Conservation (phyloP, 2,888 invertebrate genomes). For the Aphodius granarius region DNA sequence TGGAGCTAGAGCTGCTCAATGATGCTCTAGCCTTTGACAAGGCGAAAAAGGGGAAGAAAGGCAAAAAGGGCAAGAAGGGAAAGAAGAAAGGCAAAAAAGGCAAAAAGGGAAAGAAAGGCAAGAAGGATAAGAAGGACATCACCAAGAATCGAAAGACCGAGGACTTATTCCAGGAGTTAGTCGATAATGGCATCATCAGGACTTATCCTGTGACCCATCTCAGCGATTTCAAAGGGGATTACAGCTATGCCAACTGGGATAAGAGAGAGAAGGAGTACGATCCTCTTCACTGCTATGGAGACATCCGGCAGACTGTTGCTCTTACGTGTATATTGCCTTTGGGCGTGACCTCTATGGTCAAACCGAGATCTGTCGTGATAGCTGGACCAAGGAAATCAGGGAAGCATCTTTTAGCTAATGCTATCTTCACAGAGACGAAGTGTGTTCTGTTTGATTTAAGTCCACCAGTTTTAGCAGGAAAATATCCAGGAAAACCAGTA, state of each 20-base stretch:
- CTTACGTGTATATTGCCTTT: conserved; percentile 60
- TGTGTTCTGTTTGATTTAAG: conserved; percentile 78
- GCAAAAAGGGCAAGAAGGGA: conserved; percentile 38
- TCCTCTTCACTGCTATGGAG: conserved; percentile 62
- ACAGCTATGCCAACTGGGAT: conserved; percentile 63
- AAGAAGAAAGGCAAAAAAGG: conserved; percentile 44
- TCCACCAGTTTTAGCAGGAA: conserved; percentile 66
- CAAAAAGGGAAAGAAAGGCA: conserved; percentile 42
- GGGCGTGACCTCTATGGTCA: conserved; percentile 52
- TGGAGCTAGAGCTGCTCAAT: conserved; percentile 36
- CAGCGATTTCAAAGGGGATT: conserved; percentile 71
- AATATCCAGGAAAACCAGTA: conserved; percentile 67
- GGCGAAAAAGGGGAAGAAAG: conserved; percentile 27
- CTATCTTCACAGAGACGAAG: conserved; percentile 74
- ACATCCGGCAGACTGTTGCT: conserved; percentile 62
- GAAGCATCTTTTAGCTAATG: conserved; percentile 71
- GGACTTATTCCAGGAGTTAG: conserved; percentile 72
- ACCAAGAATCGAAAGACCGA: conserved; percentile 64
- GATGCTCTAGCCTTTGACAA: conserved; percentile 34
- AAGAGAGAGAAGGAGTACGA: conserved; percentile 50
- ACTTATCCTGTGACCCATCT: conserved; percentile 63
- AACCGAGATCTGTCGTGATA: conserved; percentile 64
- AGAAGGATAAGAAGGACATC: conserved; percentile 60
- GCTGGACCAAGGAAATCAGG: conserved; percentile 72
- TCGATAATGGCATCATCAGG: conserved; percentile 68